These are phyloP conservation scores for Atrina japonica DNA, from an alignment of 2,888 invertebrate species.

Conservation along the genomic window DNA sequence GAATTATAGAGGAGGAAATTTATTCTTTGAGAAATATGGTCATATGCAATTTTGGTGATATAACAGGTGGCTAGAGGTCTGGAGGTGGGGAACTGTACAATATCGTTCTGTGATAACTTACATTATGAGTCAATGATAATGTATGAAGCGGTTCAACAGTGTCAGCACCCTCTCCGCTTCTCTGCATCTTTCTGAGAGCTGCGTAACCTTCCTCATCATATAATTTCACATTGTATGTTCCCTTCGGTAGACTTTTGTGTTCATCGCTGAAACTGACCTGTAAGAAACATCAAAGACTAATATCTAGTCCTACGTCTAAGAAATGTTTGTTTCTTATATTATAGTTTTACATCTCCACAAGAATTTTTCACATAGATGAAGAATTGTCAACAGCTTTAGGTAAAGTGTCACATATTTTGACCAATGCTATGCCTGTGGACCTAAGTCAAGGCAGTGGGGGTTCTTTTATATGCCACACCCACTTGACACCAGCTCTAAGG, in stretches of 20 bases:
- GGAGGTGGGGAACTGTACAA: no score
- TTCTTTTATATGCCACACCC: no score
- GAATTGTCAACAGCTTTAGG: neutral
- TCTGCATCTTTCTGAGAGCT: constrained; percentile 87
- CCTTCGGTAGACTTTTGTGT: constrained; percentile 89
- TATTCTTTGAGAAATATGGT: no score
- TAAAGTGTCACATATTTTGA: no score
- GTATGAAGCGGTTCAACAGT: constrained; percentile 87
- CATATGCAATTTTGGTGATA: no score
- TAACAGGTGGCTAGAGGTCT: no score
- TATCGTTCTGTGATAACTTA: no score
- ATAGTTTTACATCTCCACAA: neutral
- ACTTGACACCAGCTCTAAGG: no score
- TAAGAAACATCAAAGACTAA: constrained; percentile 14
- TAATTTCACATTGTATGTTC: constrained; percentile 89
- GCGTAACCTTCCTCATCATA: constrained; percentile 96
- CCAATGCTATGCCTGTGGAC: neutral
- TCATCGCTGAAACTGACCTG: constrained; percentile 97
- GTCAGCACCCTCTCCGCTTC: constrained; percentile 85
- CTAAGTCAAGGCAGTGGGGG: no score
- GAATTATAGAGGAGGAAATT: no score
- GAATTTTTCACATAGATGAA: neutral
- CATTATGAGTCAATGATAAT: no score
- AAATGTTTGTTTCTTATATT: neutral
- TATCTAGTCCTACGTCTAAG: neutral